Evolutionary conservation across 2,113 vertebrate species (phyloP), one percentile per base, ranked within the genome.

Genomic region (Oreochromis niloticus): DNA sequence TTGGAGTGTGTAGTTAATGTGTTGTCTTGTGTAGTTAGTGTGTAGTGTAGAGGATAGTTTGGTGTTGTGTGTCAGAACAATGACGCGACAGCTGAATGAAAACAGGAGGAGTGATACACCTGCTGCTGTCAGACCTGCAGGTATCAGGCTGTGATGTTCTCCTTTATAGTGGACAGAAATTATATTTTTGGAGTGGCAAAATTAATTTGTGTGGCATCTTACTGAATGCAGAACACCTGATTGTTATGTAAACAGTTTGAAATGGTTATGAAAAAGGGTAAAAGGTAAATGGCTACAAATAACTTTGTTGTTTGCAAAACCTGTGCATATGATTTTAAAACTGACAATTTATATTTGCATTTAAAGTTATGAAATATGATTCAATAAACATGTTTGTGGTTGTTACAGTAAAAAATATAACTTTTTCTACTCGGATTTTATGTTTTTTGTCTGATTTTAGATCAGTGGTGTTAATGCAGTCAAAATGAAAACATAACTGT

Each of bases 41-140:
- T 27, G 27, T 27, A 27, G 27, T 27, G 27, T 27, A 1, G 24
- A 1, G 24, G 24, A 27, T 27, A 27, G 24, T 27, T 27, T 24
- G 24, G 24, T 24, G 52, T 54, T 11, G 9, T 54, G 52, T 54
- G 19, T 54, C 52, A 54, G 52, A 1, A 3, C 2, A 54, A 54
- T 54, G 52, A 54, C 0, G 0, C 9, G 19, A 54, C 9, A 11
- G 52, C 52, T 54, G 3, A 6, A 3, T 54, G 5, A 6, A 54
- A 54, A 22, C 48, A 50, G 7, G 16, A 54, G 19, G 16, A 54
- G 19, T 10, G 50, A 54, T 9, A 52, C 50, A 52, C 8, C 50
- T 52, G 50, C 50, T 52, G 50, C 50, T 52, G 50, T 52, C 4
- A 3, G 50, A n/a, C 19, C 3, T 52, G 19, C 50, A 52, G 50